Conservation (phyloP, 2,113 vertebrate species). For the Illadopsis cleaveri region DNA sequence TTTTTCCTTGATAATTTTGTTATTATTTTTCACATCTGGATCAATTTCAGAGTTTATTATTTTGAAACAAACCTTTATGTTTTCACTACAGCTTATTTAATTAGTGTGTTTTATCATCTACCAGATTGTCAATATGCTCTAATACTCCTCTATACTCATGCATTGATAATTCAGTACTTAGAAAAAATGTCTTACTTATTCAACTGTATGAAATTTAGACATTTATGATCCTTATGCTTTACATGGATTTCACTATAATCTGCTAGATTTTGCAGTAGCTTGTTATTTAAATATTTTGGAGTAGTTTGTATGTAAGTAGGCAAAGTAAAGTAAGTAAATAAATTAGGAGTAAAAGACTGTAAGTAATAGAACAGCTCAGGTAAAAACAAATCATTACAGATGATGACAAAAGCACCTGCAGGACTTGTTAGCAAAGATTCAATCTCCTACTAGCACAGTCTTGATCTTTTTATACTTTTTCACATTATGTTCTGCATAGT, state of each 20-base stretch:
- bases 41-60: neutral
- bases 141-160: neutral
- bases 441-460: neutral
- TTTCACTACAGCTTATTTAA: neutral
- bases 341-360: neutral
- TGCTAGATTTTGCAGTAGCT: neutral
- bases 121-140: neutral
- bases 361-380: neutral
- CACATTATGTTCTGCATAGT: neutral
- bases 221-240: neutral
- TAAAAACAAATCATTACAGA: neutral
- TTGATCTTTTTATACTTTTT: neutral
- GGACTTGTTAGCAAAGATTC: neutral
- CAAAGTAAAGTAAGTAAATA: neutral
- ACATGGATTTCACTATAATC: neutral
- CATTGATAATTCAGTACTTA: neutral
- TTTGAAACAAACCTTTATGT: neutral
- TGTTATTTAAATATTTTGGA: neutral
- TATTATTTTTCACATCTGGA: neutral
- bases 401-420: neutral
- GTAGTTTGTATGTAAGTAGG: neutral
- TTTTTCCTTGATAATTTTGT: neutral
- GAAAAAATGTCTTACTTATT: neutral
- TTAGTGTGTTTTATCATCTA: neutral
- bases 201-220: neutral